Evolutionary conservation across 1,140 invertebrate genomes (phyloP).

Genomic region (Euglossa dilemma): DNA sequence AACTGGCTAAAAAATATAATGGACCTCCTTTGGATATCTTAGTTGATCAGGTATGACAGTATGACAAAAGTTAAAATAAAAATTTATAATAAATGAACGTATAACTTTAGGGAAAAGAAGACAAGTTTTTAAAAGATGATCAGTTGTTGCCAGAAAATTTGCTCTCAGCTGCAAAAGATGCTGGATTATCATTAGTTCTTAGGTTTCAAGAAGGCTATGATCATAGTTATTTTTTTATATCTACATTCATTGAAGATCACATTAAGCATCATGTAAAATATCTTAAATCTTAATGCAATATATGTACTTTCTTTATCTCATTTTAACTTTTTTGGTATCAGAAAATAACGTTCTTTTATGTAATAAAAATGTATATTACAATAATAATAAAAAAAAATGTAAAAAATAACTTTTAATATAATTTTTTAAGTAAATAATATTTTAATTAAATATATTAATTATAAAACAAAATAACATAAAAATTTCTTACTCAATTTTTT

Average conservation of each 20-base stretch:
- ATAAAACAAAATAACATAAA: neutral
- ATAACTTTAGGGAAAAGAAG: constrained; percentile 88
- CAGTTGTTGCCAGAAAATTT: constrained; percentile 95
- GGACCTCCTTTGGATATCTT: constrained; percentile 93
- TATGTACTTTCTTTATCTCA: neutral
- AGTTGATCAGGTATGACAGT: constrained; percentile 91
- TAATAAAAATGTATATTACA: constrained; percentile 4
- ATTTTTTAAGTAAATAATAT: neutral
- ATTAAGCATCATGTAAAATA: constrained; percentile 93
- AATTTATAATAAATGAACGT: constrained; percentile 19
- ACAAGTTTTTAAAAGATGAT: constrained; percentile 90
- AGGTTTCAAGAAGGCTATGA: constrained; percentile 95
- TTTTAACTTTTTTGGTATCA: neutral
- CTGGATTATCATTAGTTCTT: constrained; percentile 88
- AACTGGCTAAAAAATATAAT: constrained; percentile 91
- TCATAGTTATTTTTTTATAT: constrained; percentile 98
- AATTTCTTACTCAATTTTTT: neutral
- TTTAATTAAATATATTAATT: neutral
- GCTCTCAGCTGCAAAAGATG: constrained; percentile 87
- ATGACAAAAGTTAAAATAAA: neutral
- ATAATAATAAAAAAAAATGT: neutral
- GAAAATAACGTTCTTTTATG: neutral
- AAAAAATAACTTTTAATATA: neutral
- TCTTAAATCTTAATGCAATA: constrained; percentile 81
- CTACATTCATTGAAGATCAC: constrained; percentile 97